These are phyloP conservation scores for Esox masquinongy DNA, from an alignment of 2,797 vertebrate species.

Conservation along the genomic window DNA sequence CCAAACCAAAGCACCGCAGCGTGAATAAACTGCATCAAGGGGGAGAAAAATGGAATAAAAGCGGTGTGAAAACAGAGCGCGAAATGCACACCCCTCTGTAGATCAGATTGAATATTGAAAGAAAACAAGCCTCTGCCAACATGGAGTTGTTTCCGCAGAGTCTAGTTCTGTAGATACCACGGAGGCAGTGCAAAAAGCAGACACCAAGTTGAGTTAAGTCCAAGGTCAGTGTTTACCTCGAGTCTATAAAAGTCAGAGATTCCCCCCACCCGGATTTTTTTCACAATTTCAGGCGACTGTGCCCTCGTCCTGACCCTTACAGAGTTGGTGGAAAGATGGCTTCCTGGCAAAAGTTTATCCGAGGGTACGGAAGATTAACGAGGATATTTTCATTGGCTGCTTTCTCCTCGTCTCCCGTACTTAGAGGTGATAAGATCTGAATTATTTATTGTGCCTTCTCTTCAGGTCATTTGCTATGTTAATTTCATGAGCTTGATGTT, in stretches of 20 bases:
- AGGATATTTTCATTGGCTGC: slow-evolving; percentile 89
- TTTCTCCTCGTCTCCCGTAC: slow-evolving; percentile 76
- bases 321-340: slow-evolving; percentile 86
- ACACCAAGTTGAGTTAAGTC: slow-evolving; percentile 74
- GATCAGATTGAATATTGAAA: slow-evolving; percentile 66
- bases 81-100: slow-evolving; percentile 52
- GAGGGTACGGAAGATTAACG: slow-evolving; percentile 85
- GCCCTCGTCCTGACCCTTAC: slow-evolving; percentile 87
- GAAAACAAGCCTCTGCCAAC: slow-evolving; percentile 60
- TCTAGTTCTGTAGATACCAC: slow-evolving; percentile 57
- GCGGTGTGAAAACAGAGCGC: slow-evolving; percentile 31
- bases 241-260: slow-evolving; percentile 68
- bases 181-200: slow-evolving; percentile 55
- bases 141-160: slow-evolving; percentile 53
- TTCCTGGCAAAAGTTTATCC: slow-evolving; percentile 87
- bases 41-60: slow-evolving; percentile 50
- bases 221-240: slow-evolving; percentile 76
- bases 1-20: slow-evolving; percentile 47
- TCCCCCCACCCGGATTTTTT: slow-evolving; percentile 61
- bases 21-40: slow-evolving; percentile 63
- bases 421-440: slow-evolving; percentile 84
- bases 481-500: slow-evolving; percentile 95
- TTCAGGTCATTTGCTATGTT: slow-evolving; percentile 96
- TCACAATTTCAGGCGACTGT: slow-evolving; percentile 74
- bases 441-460: slow-evolving; percentile 91